phyloP scores from a whole-genome alignment of 2,888 invertebrate species.

The Cephonodes hylas region DNA sequence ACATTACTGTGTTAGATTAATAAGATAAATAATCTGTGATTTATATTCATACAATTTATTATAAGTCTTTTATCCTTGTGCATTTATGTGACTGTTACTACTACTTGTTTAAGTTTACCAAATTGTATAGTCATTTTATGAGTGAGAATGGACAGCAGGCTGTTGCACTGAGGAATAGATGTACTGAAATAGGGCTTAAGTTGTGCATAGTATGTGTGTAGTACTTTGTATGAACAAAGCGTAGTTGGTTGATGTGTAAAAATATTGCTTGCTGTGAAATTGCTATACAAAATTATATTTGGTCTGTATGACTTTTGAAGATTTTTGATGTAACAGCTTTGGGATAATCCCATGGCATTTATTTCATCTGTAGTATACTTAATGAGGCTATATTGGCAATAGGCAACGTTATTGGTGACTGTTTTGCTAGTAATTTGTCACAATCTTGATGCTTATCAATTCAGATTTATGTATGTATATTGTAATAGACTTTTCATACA shows the following conservation, averaged over 20 bases:
- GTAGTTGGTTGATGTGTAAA: too few species aligned
- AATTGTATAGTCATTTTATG: background rate
- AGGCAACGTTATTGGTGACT: background rate
- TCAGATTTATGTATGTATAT: background rate
- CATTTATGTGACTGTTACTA: background rate
- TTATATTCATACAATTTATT: background rate
- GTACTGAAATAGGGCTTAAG: background rate
- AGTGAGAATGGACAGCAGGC: background rate
- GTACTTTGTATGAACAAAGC: background rate
- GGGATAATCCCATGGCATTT: too few species aligned
- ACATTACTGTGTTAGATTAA: background rate
- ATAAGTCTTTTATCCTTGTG: background rate
- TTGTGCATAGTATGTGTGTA: background rate
- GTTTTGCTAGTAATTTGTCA: background rate
- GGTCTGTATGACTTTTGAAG: too few species aligned
- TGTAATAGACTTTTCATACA: too few species aligned
- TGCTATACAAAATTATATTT: too few species aligned
- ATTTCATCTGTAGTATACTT: background rate
- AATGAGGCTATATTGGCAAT: background rate
- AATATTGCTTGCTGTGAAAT: too few species aligned
- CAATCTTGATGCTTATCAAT: too few species aligned
- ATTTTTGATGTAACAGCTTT: too few species aligned
- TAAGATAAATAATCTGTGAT: conserved; percentile 1
- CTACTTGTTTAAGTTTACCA: background rate
- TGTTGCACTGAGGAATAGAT: background rate